Percentiles rank a stretch among this genome's conserved stretches.
These are phyloP conservation scores for Vireo griseus DNA, from an alignment of 2,797 vertebrate genomes.

Conservation along the genomic window DNA sequence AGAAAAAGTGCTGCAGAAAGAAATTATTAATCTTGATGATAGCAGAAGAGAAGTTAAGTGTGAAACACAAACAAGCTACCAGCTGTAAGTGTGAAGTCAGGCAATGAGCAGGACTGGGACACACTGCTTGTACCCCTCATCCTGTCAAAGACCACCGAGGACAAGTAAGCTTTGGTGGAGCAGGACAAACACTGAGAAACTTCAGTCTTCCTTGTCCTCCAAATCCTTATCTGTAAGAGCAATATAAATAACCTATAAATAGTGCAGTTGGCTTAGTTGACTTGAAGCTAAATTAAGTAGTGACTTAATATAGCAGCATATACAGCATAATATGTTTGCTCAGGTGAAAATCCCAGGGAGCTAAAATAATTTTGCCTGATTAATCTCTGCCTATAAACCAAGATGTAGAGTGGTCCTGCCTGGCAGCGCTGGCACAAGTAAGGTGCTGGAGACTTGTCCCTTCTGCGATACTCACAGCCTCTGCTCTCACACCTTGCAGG, in stretches of 20 bases:
- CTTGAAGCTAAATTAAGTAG: neutral
- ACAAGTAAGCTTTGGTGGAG: neutral
- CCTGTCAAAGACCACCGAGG: neutral
- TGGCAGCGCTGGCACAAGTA: neutral
- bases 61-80: neutral
- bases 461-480: neutral
- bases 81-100: neutral
- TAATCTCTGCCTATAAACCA: neutral
- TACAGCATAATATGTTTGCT: neutral
- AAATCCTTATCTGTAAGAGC: neutral
- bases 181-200: neutral
- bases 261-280: neutral
- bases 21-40: neutral
- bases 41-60: neutral
- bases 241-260: neutral
- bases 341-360: neutral
- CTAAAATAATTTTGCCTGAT: neutral
- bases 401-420: neutral
- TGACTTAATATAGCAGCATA: neutral
- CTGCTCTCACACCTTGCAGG: neutral
- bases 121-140: fast-evolving
- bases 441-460: neutral
- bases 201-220: neutral
- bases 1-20: neutral
- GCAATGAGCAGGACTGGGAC: neutral